A percentile compares a stretch with the other conserved stretches of the same genome.
Conservation (phyloP, 2,113 vertebrate species). For the Carassius carassius region DNA sequence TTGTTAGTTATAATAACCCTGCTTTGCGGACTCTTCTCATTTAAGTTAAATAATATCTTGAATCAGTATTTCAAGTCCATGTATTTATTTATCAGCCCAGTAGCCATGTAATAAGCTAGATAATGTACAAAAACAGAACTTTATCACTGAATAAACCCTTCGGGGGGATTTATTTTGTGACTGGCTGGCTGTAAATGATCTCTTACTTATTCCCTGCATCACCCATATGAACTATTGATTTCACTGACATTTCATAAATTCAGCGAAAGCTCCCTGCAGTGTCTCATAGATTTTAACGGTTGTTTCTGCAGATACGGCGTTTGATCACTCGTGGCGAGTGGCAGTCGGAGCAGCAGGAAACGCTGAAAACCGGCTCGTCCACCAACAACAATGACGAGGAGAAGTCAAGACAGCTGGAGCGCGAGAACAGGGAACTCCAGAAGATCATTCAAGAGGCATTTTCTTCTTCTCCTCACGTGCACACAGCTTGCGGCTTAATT, state of each 20-base stretch:
- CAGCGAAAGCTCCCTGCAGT: background rate
- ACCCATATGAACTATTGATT: slow-evolving; percentile 2
- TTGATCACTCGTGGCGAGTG: slow-evolving; percentile 93
- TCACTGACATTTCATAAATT: background rate
- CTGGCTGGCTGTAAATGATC: background rate
- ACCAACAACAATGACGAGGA: slow-evolving; percentile 98
- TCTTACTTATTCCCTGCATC: background rate
- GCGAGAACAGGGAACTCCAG: slow-evolving; percentile 92
- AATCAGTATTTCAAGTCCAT: background rate
- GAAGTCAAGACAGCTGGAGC: slow-evolving; percentile 90
- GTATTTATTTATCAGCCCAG: background rate
- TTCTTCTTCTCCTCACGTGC: background rate
- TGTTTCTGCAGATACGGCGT: slow-evolving; percentile 82
- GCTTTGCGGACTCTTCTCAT: background rate
- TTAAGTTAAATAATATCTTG: background rate
- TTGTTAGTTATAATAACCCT: background rate
- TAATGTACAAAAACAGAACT: background rate
- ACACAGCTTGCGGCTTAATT: background rate
- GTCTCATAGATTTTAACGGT: background rate
- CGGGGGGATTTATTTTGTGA: background rate
- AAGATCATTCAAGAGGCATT: slow-evolving; percentile 91
- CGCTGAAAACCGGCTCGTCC: slow-evolving; percentile 91
- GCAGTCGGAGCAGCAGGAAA: slow-evolving; percentile 97
- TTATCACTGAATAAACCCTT: background rate
- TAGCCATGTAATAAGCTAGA: background rate